Base-by-base conservation (phyloP, 2,888 invertebrate species). In the Platypus cylindrus region DNA sequence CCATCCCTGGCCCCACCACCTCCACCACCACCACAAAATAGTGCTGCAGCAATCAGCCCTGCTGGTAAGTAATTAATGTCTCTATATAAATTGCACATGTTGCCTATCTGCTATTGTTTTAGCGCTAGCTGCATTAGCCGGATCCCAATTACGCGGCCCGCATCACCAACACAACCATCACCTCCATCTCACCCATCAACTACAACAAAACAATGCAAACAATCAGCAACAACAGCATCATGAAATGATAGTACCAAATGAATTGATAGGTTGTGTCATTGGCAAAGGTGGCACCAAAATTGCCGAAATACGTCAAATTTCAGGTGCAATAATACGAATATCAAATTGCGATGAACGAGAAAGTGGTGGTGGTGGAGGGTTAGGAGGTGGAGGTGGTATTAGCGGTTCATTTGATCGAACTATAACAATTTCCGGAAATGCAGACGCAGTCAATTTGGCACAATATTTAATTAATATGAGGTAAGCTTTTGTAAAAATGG, bases 391-490 rank as follows among this genome's bases (percentile, higher is more conserved):
- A n/a, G n/a, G n/a, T n/a, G n/a, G n/a, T n/a, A n/a, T n/a, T n/a
- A n/a, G n/a, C n/a, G 93, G 93, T 49, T 81, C 83, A 59, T 89
- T 89, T 45, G 91, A 97, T 66, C 79, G 97, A 54, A 93, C 93
- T 55, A 94, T 97, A 64, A 94, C 93, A 48, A 95, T 97, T 54
- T 86, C 90, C 41, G 97, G 95, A 48, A 91, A 89, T 66, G 90
- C 93, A 14, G 95, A 97, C 64, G 84, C 94, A 38, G 94, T 97
- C 47, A 89, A 91, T 49, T 73, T 95, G 58, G 97, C 95, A 52
- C 94, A 95, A 71, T 95, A 95, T 71, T 85, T 97, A 70, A 97
- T 97, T 71, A 95, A 94, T 66, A 93, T 94, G 84, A 97, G 95
- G 95, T 95, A 65, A 78, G 76, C 24, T 28, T 32, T 23, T 7